Evolutionary conservation across 2,113 vertebrate species (phyloP).

Genomic region (Vulpes lagopus): DNA sequence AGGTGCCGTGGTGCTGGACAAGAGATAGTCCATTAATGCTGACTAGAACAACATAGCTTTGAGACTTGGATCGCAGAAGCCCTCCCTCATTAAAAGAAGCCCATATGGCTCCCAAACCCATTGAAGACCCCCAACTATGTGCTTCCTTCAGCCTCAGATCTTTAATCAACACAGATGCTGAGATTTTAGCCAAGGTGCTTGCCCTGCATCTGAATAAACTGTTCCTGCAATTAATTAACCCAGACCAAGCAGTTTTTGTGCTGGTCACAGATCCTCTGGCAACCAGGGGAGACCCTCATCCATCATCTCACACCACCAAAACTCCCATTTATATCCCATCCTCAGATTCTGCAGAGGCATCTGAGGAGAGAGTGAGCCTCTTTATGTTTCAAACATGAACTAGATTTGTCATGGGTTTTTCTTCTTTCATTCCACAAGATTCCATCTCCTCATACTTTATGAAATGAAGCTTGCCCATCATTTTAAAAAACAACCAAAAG

Average conservation of each 20-base stretch:
- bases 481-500: slow-evolving; percentile 32
- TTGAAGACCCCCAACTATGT: slow-evolving; percentile 83
- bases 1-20: slow-evolving; percentile 56
- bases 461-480: not conserved
- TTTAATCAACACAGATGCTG: slow-evolving; percentile 86
- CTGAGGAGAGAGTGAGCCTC: slow-evolving; percentile 13
- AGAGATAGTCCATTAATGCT: slow-evolving; percentile 75
- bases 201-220: slow-evolving; percentile 84
- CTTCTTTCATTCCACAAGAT: slow-evolving; percentile 36
- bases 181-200: slow-evolving; percentile 86
- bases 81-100: slow-evolving; percentile 82
- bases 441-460: not conserved
- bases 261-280: slow-evolving; percentile 82
- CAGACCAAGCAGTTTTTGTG: slow-evolving; percentile 84
- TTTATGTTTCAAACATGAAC: slow-evolving; percentile 34
- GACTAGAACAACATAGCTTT: slow-evolving; percentile 80
- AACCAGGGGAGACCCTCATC: slow-evolving; percentile 80
- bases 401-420: slow-evolving; percentile 17
- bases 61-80: slow-evolving; percentile 81
- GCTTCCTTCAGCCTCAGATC: slow-evolving; percentile 77
- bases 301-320: slow-evolving; percentile 77
- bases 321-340: slow-evolving; percentile 44
- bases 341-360: slow-evolving; percentile 49
- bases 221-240: slow-evolving; percentile 85
- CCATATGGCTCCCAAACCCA: slow-evolving; percentile 81